phyloP scores from a whole-genome alignment of 2,113 vertebrate genomes.

The Rhipidura dahli region DNA sequence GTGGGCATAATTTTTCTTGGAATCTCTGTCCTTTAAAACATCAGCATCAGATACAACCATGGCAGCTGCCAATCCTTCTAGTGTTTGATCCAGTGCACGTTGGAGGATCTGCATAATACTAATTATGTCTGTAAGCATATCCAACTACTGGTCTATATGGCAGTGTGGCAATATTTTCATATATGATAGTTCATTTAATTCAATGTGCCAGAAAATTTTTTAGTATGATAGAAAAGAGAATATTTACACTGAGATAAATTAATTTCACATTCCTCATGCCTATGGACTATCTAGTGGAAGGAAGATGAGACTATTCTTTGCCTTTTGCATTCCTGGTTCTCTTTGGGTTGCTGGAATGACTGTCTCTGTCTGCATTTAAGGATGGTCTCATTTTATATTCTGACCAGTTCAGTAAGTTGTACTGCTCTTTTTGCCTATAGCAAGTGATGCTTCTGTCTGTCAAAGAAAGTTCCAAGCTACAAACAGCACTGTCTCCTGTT shows the following conservation, averaged over 20 bases:
- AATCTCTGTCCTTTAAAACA: background rate
- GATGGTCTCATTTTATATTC: background rate
- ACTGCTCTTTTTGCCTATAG: background rate
- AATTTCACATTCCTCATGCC: background rate
- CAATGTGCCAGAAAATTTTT: background rate
- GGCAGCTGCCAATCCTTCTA: background rate
- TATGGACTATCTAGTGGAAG: background rate
- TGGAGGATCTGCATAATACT: background rate
- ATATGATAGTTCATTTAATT: background rate
- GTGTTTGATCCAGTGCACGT: background rate
- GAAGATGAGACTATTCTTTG: background rate
- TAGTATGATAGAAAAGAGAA: background rate
- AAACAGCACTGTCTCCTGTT: background rate
- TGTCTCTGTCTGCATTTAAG: background rate
- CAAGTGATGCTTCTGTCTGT: background rate
- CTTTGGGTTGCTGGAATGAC: background rate
- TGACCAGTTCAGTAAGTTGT: background rate
- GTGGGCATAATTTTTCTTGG: background rate
- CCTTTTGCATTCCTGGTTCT: background rate
- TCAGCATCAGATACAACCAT: background rate
- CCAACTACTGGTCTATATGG: background rate
- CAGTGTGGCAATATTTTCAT: background rate
- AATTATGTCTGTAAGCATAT: background rate
- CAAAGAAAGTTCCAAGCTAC: background rate
- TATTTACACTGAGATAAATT: background rate